Evolutionary conservation across 2,888 invertebrate species (phyloP).

Genomic region (Pherbina coryleti): DNA sequence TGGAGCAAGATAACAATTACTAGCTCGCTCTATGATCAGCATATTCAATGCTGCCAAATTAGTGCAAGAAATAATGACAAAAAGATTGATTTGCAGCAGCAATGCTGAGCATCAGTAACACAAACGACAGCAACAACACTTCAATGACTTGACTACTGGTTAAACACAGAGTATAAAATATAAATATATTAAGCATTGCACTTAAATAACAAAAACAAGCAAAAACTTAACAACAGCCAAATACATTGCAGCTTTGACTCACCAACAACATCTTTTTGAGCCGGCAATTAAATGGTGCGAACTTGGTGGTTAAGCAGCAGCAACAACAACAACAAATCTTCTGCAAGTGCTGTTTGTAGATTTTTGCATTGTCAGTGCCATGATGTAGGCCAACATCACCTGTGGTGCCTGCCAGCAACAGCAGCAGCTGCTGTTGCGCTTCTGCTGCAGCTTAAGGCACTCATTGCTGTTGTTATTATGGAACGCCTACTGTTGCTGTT

Average conservation of each 20-base stretch:
- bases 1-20: not conserved
- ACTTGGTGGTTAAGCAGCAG: too few species aligned
- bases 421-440: too few species aligned
- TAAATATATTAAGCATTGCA: not conserved
- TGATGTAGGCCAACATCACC: conserved; percentile 7
- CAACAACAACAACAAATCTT: too few species aligned
- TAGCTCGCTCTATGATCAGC: not conserved
- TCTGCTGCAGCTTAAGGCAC: too few species aligned
- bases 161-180: not conserved
- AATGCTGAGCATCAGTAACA: not conserved
- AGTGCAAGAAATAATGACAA: not conserved
- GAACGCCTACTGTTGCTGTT: too few species aligned
- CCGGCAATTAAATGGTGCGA: too few species aligned
- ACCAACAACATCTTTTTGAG: too few species aligned
- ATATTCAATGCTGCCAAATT: not conserved
- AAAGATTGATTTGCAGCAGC: not conserved
- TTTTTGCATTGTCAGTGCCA: not conserved
- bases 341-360: too few species aligned
- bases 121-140: not conserved
- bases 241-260: not conserved
- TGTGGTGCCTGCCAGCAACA: not conserved
- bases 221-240: not conserved
- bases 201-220: not conserved
- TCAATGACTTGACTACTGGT: too few species aligned
- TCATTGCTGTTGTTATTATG: too few species aligned